Evolutionary conservation across 2,888 invertebrate genomes (phyloP).

Genomic region (Chirona hameri): DNA sequence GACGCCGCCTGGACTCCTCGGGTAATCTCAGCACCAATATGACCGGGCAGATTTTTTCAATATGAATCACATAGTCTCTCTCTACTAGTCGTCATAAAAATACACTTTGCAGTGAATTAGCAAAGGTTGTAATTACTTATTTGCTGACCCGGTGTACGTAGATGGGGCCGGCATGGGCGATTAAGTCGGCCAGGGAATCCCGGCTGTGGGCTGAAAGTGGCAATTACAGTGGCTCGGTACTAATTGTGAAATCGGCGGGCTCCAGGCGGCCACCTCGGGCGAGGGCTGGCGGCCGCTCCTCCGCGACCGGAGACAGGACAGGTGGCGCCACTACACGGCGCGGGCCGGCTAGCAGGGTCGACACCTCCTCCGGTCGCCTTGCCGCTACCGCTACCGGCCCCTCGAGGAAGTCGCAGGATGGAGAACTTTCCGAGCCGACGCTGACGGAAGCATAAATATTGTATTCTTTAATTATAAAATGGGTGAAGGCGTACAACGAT

Average conservation of each 20-base stretch:
- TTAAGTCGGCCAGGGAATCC: neutral
- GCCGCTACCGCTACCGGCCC: neutral
- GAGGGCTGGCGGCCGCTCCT: neutral
- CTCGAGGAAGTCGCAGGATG: too few relatives aligned
- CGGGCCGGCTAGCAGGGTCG: neutral
- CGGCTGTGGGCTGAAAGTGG: neutral
- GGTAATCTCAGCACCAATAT: neutral
- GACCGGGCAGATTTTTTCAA: slow-evolving; percentile 4
- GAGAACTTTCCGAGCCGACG: too few relatives aligned
- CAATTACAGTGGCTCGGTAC: neutral
- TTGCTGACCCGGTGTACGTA: slow-evolving; percentile 11
- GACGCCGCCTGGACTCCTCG: neutral
- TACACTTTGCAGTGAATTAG: slow-evolving; percentile 25
- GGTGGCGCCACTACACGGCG: neutral
- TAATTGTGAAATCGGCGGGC: neutral
- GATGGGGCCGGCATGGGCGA: neutral
- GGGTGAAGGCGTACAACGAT: too few relatives aligned
- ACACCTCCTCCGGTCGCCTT: neutral
- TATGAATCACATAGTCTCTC: slow-evolving; percentile 24
- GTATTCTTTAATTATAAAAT: too few relatives aligned
- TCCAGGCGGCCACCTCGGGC: neutral
- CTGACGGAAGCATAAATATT: too few relatives aligned
- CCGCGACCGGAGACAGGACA: neutral
- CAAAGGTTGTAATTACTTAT: slow-evolving; percentile 24
- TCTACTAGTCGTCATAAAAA: slow-evolving; percentile 6